Evolutionary conservation across 2,797 vertebrate genomes (phyloP).

Genomic region (Sebastes hubbsi): DNA sequence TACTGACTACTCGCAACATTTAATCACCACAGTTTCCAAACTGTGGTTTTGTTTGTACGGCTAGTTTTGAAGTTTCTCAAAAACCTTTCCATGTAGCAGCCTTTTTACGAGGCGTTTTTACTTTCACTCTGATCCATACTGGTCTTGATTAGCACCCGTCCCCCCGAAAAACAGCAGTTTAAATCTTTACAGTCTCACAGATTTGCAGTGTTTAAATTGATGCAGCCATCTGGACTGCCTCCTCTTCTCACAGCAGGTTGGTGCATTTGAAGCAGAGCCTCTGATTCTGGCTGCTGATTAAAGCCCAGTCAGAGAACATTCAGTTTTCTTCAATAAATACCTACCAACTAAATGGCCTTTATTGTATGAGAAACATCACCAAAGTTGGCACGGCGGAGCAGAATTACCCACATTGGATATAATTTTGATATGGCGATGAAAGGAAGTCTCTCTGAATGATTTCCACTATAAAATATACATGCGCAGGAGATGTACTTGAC

Average conservation of each 20-base stretch:
- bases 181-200: conserved; percentile 33
- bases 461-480: conserved; percentile 24
- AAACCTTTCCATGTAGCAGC: neutral
- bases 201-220: conserved; percentile 37
- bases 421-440: neutral
- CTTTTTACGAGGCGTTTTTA: neutral
- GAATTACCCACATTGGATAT: neutral
- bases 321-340: conserved; percentile 3
- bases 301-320: neutral
- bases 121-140: conserved; percentile 19
- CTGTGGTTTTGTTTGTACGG: neutral
- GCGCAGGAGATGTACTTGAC: conserved; percentile 1
- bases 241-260: conserved; percentile 25
- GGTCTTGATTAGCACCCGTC: conserved; percentile 21
- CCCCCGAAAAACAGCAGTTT: conserved; percentile 19
- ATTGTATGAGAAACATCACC: neutral
- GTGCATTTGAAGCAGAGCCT: conserved; percentile 12
- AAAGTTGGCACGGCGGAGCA: neutral
- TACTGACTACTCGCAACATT: neutral
- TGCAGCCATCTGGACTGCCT: conserved; percentile 46
- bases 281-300: conserved; percentile 18
- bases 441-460: neutral
- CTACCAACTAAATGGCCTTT: neutral
- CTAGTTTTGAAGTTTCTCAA: neutral
- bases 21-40: neutral